A percentile compares a stretch with the other conserved stretches of the same genome.
Evolutionary conservation across 2,113 vertebrate species (phyloP).

Genomic region (Gymnocephalus cernua): DNA sequence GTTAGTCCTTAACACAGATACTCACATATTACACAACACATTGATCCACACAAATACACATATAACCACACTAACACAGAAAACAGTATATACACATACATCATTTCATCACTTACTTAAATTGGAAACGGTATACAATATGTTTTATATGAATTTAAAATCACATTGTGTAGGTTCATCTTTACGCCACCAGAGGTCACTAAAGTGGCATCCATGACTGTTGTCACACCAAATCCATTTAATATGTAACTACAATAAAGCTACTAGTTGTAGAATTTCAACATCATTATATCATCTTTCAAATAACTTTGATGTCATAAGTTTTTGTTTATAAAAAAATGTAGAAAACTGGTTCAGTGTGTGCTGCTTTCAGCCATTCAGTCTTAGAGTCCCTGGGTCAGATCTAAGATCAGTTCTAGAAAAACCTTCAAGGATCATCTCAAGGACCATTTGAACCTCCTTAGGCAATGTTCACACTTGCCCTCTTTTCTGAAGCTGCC

Average conservation of each 20-base stretch:
- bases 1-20: conserved; percentile 69
- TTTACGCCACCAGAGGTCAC: conserved; percentile 19
- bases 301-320: not conserved
- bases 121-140: not conserved
- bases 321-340: not conserved
- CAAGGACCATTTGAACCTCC: not conserved
- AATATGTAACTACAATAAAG: not conserved
- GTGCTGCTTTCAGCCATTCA: not conserved
- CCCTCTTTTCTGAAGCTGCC: too few species aligned
- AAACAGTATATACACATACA: not conserved
- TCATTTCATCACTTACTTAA: not conserved
- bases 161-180: not conserved
- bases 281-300: not conserved
- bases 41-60: not conserved
- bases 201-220: not conserved
- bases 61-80: not conserved
- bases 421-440: not conserved
- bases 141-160: not conserved
- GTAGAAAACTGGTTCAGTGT: not conserved
- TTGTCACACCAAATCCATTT: not conserved
- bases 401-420: not conserved
- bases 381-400: not conserved
- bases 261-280: not conserved
- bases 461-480: too few species aligned
- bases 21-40: not conserved